Evolutionary conservation across 2,888 invertebrate genomes (phyloP), one percentile per base, ranked within the genome.

Genomic region (Oligia latruncula): DNA sequence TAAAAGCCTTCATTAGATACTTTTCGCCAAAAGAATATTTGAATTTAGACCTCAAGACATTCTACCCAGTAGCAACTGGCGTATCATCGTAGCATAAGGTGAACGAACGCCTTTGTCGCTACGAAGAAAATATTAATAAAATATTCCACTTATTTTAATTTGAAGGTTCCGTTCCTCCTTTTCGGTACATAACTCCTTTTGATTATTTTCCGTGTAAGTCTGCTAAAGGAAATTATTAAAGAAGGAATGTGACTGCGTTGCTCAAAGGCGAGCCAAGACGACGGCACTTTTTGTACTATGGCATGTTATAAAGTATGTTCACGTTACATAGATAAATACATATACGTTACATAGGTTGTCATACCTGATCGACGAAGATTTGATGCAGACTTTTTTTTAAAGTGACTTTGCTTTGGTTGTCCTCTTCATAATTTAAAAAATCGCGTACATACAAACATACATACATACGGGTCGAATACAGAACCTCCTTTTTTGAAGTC

Each of bases 181-280:
- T 60, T 43, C 40, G 35, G 71, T 71, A 66, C 68, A 80, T 80
- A 86, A 77, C 68, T 86, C 66, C 80, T 83, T 83, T 86, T 80
- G 77, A 83, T 85, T 70, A 85, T 71, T 80, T 80, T 72, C 58
- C 72, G 13, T 72, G 55, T 77, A 77, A 72, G 77, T 80, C 76
- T 74, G 52, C 35, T 66, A 83, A 83, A 83, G 87, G 87, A 83
- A 85, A 85, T 85, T 77, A 83, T 83, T 86, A 65, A 62, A 74
- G 76, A 65, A 58, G 55, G 74, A 80, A 85, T 85, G 71, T 80
- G 52, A 62, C 70, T 68, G 52, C 29, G 72, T 6, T 60, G 49
- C 68, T 85, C 87, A 87, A 85, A 87, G 77, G 62, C 52, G 55
- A 52, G 20, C 52, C 43, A 66, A 58, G 55, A 62, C 49, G 71